phyloP scores from a whole-genome alignment of 1,140 invertebrate species.

The Sycophaga agraensis region DNA sequence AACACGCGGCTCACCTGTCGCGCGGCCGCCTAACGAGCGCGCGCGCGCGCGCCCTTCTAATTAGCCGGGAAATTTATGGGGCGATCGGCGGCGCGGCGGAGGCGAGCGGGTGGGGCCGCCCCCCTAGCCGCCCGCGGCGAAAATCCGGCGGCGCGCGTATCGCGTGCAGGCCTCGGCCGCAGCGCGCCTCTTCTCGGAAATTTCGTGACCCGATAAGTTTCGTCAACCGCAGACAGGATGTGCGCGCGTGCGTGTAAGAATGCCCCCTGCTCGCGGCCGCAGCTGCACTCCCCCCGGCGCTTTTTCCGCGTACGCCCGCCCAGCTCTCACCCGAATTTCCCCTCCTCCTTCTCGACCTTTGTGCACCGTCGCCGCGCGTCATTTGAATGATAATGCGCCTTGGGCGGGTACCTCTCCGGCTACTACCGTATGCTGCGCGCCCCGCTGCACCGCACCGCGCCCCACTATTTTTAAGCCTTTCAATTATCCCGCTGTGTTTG shows the following conservation, averaged over 20 bases:
- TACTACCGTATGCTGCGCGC: too few relatives aligned
- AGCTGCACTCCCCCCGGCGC: constrained; percentile 30
- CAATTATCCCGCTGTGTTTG: too few relatives aligned
- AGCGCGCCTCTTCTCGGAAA: constrained; percentile 43
- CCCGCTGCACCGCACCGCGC: too few relatives aligned
- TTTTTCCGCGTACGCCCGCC: constrained; percentile 1
- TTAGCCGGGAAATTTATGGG: constrained; percentile 26
- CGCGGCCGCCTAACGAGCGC: neutral
- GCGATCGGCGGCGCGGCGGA: constrained; percentile 10
- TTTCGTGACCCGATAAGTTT: constrained; percentile 48
- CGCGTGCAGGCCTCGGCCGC: constrained; percentile 2
- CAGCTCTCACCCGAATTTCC: neutral
- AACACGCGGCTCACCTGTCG: constrained; percentile 18
- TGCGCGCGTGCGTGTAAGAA: constrained; percentile 54
- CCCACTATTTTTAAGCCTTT: neutral
- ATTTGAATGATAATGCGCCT: too few relatives aligned
- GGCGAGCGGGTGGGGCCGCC: too few relatives aligned
- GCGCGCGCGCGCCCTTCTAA: constrained; percentile 7
- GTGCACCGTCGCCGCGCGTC: too few relatives aligned
- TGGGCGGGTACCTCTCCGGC: too few relatives aligned
- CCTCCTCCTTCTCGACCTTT: neutral
- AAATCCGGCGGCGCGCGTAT: neutral
- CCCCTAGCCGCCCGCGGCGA: neutral
- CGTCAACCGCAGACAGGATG: constrained; percentile 37
- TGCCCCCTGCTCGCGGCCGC: constrained; percentile 33